phyloP scores from a whole-genome alignment of 2,888 invertebrate genomes.

The Ichneumon xanthorius region DNA sequence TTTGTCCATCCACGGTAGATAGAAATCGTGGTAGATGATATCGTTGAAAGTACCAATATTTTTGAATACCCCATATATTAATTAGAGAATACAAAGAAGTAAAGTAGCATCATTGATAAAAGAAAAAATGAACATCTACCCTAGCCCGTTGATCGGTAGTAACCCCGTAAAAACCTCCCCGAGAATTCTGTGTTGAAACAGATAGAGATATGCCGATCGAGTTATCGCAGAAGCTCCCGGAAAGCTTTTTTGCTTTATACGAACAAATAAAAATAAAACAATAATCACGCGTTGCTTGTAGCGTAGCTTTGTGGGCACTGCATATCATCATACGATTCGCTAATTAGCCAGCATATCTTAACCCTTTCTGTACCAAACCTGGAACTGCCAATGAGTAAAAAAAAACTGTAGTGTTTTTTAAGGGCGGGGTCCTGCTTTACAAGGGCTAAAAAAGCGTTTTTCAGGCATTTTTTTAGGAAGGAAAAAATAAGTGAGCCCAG shows the following conservation, averaged over 20 bases:
- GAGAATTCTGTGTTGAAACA: conserved; percentile 3
- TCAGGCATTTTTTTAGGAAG: too few species aligned
- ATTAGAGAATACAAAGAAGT: conserved; percentile 9
- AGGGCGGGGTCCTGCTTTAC: too few species aligned
- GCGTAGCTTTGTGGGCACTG: conserved; percentile 44
- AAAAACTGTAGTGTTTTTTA: background rate
- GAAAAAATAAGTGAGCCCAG: too few species aligned
- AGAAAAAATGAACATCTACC: background rate
- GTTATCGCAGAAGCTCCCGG: conserved; percentile 20
- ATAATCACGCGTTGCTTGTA: conserved; percentile 53
- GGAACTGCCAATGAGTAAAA: background rate
- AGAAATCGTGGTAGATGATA: conserved; percentile 35
- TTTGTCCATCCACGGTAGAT: conserved; percentile 47
- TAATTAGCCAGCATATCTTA: background rate
- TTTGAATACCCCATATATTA: background rate
- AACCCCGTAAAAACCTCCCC: background rate
- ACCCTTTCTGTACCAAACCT: background rate
- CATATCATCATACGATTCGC: conserved; percentile 30
- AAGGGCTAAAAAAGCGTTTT: too few species aligned
- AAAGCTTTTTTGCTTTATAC: conserved; percentile 54
- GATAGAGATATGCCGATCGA: conserved; percentile 31
- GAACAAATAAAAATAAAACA: background rate
- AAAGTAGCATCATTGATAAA: conserved; percentile 5
- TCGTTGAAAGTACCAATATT: conserved; percentile 28
- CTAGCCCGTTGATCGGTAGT: conserved; percentile 9